A percentile compares a stretch with the other conserved stretches of the same genome.
These are phyloP conservation scores for Neelides folsomi DNA, from an alignment of 2,888 invertebrate species.

Conservation along the genomic window DNA sequence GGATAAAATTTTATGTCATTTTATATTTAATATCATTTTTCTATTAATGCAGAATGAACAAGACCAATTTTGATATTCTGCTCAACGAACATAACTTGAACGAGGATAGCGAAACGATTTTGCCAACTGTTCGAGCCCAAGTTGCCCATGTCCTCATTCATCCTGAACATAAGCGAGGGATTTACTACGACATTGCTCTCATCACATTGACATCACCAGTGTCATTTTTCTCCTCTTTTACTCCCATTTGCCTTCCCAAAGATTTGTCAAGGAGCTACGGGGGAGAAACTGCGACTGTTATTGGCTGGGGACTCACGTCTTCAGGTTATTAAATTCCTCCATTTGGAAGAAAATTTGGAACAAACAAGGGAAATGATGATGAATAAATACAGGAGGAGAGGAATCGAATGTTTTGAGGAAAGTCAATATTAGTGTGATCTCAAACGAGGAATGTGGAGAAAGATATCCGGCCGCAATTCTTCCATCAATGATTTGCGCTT, in stretches of 20 bases:
- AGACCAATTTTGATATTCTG: constrained; percentile 23
- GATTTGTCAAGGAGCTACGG: constrained; percentile 20
- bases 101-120: constrained; percentile 12
- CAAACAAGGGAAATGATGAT: too few species aligned
- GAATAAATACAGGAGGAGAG: constrained; percentile 14
- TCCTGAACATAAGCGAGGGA: constrained; percentile 13
- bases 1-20: too few species aligned
- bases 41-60: constrained; percentile 21
- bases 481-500: constrained; percentile 29
- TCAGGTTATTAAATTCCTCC: constrained; percentile 29
- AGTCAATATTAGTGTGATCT: constrained; percentile 19
- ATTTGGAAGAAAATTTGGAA: too few species aligned
- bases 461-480: constrained; percentile 24
- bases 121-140: constrained; percentile 14
- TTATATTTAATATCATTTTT: too few species aligned
- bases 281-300: constrained; percentile 34
- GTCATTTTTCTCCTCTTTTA: constrained; percentile 16
- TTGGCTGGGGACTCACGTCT: constrained; percentile 35
- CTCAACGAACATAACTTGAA: constrained; percentile 22
- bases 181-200: constrained; percentile 39
- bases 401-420: constrained; percentile 17
- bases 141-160: constrained; percentile 21
- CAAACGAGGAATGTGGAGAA: constrained; percentile 16
- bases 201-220: constrained; percentile 34
- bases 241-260: constrained; percentile 35